phyloP scores from a whole-genome alignment of 2,888 invertebrate genomes.

The Brassicogethes aeneus region DNA sequence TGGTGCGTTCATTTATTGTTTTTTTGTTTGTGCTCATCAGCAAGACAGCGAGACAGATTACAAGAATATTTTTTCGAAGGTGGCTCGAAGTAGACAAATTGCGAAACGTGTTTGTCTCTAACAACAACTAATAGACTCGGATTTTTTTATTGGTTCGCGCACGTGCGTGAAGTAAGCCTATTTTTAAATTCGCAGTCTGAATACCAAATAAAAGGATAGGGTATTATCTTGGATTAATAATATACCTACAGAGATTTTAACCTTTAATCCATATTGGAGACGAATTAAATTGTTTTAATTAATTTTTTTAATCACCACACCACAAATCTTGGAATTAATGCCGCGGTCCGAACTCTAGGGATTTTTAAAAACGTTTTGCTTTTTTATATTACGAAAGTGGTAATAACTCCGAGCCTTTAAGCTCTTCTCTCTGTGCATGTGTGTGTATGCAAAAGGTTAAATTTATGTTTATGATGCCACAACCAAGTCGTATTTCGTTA shows the following conservation, averaged over 20 bases:
- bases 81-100: constrained; percentile 31
- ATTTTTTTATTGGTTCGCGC: not conserved
- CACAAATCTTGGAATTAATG: no score
- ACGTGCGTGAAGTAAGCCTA: no score
- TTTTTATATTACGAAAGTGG: constrained; percentile 1
- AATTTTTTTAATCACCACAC: no score
- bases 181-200: no score
- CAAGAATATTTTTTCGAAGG: constrained; percentile 30
- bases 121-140: constrained; percentile 9
- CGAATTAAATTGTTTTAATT: no score
- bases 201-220: no score
- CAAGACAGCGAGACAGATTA: constrained; percentile 30
- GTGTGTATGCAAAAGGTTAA: constrained; percentile 8
- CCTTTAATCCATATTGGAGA: no score
- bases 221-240: no score
- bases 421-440: not conserved
- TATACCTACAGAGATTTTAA: no score
- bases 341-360: no score
- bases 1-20: constrained; percentile 26
- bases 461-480: constrained; percentile 14
- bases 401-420: constrained; percentile 5
- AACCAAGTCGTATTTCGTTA: constrained; percentile 9
- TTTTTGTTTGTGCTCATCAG: no score
- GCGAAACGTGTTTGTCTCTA: constrained; percentile 22
- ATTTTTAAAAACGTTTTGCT: not conserved